Base-by-base conservation (phyloP, 2,113 vertebrate genomes). In the Anguilla rostrata region DNA sequence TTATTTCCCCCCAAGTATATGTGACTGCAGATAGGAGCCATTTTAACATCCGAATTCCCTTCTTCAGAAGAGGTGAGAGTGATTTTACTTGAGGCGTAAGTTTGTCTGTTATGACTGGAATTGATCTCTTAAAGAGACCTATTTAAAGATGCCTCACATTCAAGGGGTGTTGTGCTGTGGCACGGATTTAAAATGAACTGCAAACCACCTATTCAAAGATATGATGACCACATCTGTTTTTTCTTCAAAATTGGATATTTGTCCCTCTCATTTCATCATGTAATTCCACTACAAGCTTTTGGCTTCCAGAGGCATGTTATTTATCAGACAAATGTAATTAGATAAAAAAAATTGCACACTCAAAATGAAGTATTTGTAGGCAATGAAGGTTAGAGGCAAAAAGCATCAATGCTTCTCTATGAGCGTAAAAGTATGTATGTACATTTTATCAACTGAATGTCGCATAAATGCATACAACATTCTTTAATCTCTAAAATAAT, bases 271-370 rank as follows among this genome's bases (percentile, higher is more conserved):
- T 79, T 85, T 79, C 43, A 57, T 81, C 9, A 39, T 84, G 56
- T 82, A 66, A 82, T n/a, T 53, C 39, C 22, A 66, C 39, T 81
- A 79, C 22, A 43, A 82, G 53, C 81, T 41, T 63, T 71, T 40
- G 46, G 57, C 56, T 66, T 63, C 79, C 39, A 20, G 39, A 41
- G 5, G 39, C 79, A 82, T 56, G 39, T 39, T 57, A 60, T 81
- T 85, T 43, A 79, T 46, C 79, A 46, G 56, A 82, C 80, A 66
- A 86, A 86, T 66, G 66, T 75, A 75, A 53, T 85, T 84, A 46
- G 26, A 84, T 14, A 26, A 84, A 78, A 84, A 71, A 84, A 49
- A 78, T 16, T n/a, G 20, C 63, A 22, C 39, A 9, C 63, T 83
- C 34, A 66, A 84, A 81, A 84, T 75, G 39, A 85, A 53, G 46